phyloP scores from a whole-genome alignment of 1,140 invertebrate species.

The Goniozus legneri region DNA sequence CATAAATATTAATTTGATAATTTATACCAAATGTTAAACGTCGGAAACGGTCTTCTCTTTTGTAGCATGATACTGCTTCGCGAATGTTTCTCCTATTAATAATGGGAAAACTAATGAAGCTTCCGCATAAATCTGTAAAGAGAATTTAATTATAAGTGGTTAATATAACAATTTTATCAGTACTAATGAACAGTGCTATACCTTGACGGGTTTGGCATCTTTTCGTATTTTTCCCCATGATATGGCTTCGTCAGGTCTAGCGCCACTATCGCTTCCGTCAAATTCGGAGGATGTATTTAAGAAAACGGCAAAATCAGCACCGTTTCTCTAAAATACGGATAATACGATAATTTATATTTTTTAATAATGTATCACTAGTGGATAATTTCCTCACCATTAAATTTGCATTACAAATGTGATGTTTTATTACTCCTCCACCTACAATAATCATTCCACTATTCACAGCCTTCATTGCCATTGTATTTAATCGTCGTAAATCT shows the following conservation, averaged over 20 bases:
- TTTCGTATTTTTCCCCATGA: slow-evolving; percentile 97
- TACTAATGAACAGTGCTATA: slow-evolving; percentile 34
- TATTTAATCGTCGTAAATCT: slow-evolving; percentile 89
- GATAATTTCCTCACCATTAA: slow-evolving; percentile 67
- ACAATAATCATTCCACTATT: slow-evolving; percentile 97
- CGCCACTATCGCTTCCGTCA: slow-evolving; percentile 98
- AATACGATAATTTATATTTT: slow-evolving; percentile 6
- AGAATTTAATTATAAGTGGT: slow-evolving; percentile 16
- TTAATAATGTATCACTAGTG: not conserved
- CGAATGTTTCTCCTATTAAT: slow-evolving; percentile 95
- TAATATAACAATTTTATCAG: slow-evolving; percentile 2
- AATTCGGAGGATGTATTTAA: slow-evolving; percentile 97
- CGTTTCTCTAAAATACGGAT: slow-evolving; percentile 73
- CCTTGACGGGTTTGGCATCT: slow-evolving; percentile 88
- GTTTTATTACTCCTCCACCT: slow-evolving; percentile 96
- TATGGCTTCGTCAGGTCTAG: slow-evolving; percentile 94
- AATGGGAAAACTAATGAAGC: slow-evolving; percentile 94
- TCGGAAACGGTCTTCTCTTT: slow-evolving; percentile 31
- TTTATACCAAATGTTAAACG: slow-evolving; percentile 15
- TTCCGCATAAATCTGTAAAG: slow-evolving; percentile 80
- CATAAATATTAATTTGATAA: not conserved
- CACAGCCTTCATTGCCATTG: slow-evolving; percentile 89
- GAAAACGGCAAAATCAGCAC: slow-evolving; percentile 95
- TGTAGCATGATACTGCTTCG: slow-evolving; percentile 52
- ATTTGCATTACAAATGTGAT: slow-evolving; percentile 98